Conservation (phyloP, 1,140 invertebrate species). For the Sitophilus oryzae region DNA sequence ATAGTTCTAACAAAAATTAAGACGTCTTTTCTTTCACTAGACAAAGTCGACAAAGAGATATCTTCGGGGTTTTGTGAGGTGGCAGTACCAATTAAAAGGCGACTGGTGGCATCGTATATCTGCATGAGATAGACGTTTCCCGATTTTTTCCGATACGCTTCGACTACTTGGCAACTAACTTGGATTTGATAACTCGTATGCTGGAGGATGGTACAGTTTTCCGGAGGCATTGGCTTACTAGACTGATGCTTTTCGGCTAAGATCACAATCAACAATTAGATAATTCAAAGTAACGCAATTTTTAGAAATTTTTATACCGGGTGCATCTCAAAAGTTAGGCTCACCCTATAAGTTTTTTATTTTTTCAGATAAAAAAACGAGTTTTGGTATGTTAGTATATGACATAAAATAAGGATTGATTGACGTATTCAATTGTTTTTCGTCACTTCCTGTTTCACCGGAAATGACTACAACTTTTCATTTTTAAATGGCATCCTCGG, state of each 20-base stretch:
- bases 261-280: too few relatives aligned
- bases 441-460: too few relatives aligned
- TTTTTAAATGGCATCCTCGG: too few relatives aligned
- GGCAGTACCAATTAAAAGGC: conserved; percentile 48
- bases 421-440: too few relatives aligned
- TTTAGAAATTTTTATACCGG: too few relatives aligned
- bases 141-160: conserved; percentile 41
- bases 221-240: conserved; percentile 36
- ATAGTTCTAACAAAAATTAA: conserved; percentile 50
- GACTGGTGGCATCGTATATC: conserved; percentile 50
- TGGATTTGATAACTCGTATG: conserved; percentile 46
- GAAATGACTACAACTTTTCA: too few relatives aligned
- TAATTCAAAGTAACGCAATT: too few relatives aligned
- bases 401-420: too few relatives aligned
- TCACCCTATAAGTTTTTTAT: too few relatives aligned
- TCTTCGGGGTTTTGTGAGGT: conserved; percentile 48
- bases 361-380: too few relatives aligned
- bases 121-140: conserved; percentile 49
- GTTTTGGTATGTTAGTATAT: too few relatives aligned
- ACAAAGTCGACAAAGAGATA: conserved; percentile 48
- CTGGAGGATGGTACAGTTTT: conserved; percentile 47
- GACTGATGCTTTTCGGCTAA: background rate
- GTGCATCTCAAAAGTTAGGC: too few relatives aligned
- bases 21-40: conserved; percentile 46
- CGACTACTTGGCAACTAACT: conserved; percentile 46